Percentiles rank a stretch among this genome's conserved stretches.
Evolutionary conservation across 2,797 vertebrate genomes (phyloP).

Genomic region (Lepilemur septentrionalis): DNA sequence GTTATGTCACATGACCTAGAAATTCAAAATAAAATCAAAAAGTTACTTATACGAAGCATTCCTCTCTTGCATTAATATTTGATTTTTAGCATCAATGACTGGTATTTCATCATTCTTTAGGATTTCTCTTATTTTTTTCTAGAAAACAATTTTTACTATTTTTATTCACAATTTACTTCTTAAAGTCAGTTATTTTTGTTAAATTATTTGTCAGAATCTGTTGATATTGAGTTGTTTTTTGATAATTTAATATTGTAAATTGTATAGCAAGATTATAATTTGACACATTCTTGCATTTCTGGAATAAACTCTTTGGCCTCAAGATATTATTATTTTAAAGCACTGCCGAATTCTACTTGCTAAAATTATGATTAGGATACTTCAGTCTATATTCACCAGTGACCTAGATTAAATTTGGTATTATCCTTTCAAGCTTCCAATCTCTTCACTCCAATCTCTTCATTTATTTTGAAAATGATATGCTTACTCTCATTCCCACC

Average conservation of each 20-base stretch:
- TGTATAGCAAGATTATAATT: background rate
- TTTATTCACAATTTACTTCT: background rate
- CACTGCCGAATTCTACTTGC: background rate
- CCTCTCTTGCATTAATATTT: background rate
- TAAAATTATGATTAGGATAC: background rate
- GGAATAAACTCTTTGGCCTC: background rate
- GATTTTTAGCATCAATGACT: background rate
- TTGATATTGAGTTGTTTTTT: background rate
- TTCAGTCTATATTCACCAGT: background rate
- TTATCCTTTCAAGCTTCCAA: background rate
- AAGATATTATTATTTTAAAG: background rate
- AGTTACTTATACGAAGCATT: background rate
- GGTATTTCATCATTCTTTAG: background rate
- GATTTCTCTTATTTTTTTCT: background rate
- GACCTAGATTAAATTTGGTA: background rate
- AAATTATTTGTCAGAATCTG: background rate
- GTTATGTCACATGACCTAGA: background rate
- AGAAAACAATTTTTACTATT: background rate
- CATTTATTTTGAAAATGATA: background rate
- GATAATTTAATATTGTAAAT: background rate
- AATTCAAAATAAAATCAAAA: constrained; percentile 26
- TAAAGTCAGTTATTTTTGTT: background rate
- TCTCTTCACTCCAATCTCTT: too few species aligned
- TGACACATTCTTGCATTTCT: background rate
- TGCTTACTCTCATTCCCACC: background rate